A percentile compares a stretch with the other conserved stretches of the same genome.
Evolutionary conservation across 2,797 vertebrate genomes (phyloP).

Genomic region (Xiphorhynchus erythropygius): DNA sequence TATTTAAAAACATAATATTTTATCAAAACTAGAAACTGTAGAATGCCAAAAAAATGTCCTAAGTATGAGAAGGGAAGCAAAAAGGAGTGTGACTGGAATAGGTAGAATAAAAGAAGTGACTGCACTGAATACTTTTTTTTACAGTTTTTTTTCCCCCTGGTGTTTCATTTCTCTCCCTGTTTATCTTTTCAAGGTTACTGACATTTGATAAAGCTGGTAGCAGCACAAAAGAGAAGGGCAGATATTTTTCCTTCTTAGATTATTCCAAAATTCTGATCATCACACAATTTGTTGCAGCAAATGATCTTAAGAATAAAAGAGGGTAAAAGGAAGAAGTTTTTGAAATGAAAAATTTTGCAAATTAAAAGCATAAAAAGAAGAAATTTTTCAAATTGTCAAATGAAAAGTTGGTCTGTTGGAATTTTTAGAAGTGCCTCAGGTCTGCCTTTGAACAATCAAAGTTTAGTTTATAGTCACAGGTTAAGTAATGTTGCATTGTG

Average conservation of each 20-base stretch:
- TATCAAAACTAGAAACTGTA: not conserved
- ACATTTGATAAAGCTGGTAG: not conserved
- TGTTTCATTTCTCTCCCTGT: not conserved
- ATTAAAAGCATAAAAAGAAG: not conserved
- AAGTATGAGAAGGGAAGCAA: not conserved
- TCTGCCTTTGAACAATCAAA: not conserved
- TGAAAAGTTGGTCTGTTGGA: not conserved
- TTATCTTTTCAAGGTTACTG: not conserved
- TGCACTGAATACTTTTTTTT: not conserved
- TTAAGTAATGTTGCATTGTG: not conserved
- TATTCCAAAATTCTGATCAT: not conserved
- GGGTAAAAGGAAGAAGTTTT: not conserved
- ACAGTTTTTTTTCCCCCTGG: not conserved
- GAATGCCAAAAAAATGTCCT: not conserved
- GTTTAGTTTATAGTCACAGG: not conserved
- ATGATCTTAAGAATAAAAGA: not conserved
- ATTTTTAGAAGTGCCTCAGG: not conserved
- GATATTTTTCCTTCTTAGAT: not conserved
- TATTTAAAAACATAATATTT: not conserved
- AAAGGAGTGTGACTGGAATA: not conserved
- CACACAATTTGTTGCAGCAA: not conserved
- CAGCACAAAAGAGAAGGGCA: not conserved
- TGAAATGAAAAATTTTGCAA: not conserved
- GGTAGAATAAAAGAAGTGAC: not conserved
- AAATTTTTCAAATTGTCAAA: not conserved